Evolutionary conservation across 2,797 vertebrate genomes (phyloP).

Genomic region (Sebastes goodei): DNA sequence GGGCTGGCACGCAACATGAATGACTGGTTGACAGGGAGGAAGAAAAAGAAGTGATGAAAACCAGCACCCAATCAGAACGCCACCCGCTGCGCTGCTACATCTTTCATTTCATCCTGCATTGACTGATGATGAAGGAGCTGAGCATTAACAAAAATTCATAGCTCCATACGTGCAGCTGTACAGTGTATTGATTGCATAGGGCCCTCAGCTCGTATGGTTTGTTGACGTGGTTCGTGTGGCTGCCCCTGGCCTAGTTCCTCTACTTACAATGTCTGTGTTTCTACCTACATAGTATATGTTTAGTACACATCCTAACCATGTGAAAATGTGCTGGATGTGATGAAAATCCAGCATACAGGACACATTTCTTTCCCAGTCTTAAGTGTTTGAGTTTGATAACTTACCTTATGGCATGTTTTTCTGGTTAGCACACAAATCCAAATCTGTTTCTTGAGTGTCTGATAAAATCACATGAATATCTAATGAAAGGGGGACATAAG

Average conservation of each 20-base stretch:
- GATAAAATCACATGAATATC: neutral
- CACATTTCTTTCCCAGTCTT: neutral
- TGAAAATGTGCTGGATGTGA: neutral
- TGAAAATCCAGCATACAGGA: neutral
- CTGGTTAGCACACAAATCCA: neutral
- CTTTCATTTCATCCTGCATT: neutral
- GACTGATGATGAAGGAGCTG: neutral
- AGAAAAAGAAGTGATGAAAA: conserved; percentile 46
- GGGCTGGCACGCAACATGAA: conserved; percentile 50
- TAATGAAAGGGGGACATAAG: neutral
- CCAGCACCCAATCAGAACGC: neutral
- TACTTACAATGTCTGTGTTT: neutral
- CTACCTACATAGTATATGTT: neutral
- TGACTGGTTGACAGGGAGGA: conserved; percentile 54
- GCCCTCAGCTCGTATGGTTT: neutral
- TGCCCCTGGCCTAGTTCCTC: neutral
- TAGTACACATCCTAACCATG: neutral
- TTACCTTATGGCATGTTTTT: neutral
- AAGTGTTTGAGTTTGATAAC: neutral
- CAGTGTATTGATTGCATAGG: neutral
- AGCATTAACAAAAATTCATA: neutral
- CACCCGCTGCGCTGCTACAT: neutral
- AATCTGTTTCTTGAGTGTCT: neutral
- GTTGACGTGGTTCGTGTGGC: neutral
- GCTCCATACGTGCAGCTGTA: neutral